phyloP scores from a whole-genome alignment of 2,113 vertebrate genomes.

The Chaetodon auriga region DNA sequence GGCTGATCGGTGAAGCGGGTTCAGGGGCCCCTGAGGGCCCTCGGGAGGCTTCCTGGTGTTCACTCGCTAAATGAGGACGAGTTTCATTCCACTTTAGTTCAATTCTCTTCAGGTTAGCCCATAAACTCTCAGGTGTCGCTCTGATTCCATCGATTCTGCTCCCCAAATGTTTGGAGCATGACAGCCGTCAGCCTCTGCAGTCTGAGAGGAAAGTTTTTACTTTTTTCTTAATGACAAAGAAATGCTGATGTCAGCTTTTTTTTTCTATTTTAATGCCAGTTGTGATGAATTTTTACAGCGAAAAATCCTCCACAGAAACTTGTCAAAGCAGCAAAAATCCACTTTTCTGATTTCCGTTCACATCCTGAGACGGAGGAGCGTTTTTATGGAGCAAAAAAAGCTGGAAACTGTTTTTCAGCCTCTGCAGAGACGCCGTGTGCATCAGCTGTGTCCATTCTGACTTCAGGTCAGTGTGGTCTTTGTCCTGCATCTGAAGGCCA shows the following conservation, averaged over 20 bases:
- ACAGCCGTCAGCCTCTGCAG: no score
- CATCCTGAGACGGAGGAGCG: neutral
- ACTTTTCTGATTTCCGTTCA: neutral
- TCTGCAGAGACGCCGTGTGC: no score
- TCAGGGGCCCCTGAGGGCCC: constrained; percentile 14
- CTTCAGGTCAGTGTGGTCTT: no score
- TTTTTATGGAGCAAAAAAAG: no score
- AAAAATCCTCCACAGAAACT: neutral
- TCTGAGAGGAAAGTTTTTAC: neutral
- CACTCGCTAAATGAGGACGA: constrained; percentile 18
- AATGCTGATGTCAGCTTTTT: constrained; percentile 9
- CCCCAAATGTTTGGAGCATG: no score
- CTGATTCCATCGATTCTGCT: no score
- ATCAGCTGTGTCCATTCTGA: no score
- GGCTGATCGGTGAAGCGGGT: constrained; percentile 35
- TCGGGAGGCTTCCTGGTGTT: constrained; percentile 17
- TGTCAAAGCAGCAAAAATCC: neutral
- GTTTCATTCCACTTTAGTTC: constrained; percentile 47
- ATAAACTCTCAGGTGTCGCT: constrained; percentile 12
- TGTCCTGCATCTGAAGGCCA: no score
- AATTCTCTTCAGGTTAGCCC: constrained; percentile 30
- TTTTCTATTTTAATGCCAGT: neutral
- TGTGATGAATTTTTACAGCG: no score
- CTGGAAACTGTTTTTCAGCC: no score
- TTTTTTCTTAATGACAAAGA: neutral